Base-by-base conservation (phyloP, 2,113 vertebrate species). In the Cheilinus undulatus region DNA sequence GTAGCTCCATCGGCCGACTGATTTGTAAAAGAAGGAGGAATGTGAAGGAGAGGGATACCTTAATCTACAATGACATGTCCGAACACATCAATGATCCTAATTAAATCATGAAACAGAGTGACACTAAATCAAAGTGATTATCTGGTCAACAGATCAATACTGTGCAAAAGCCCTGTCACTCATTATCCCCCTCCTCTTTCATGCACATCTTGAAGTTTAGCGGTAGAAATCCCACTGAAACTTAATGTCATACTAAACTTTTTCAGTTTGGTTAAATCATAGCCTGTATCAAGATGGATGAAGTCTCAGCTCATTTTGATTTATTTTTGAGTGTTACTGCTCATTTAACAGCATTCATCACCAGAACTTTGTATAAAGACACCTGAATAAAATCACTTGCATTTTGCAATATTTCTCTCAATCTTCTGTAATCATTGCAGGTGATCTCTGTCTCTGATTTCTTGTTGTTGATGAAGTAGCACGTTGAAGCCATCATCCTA, bases 41-140 rank as follows among this genome's bases (percentile, higher is more conserved):
- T 54, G 53, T 43, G 30, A 51, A 76, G 10, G 20, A 69, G 58
- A 48, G 34, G 46, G 6, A 45, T 53, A 46, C 32, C 68, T 72
- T 46, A 53, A 76, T 68, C 40, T 7, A 0, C 40, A 69, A 15
- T 4, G 27, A 54, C 70, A 57, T 38, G 34, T 26, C 5, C 46
- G 8, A 71, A 69, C 69, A 48, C 69, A 66, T 75, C 66, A 75
- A 23, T 17, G 32, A 48, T 51, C 42, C 70, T 54, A 80, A 82
- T 85, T 73, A 86, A 84, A 86, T 87, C 62, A 66, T 28, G 46
- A 46, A 71, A 86, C 60, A 46, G 62, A 83, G 45, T 50, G 78
- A 76, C 78, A 76, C 56, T 76, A 82, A 88, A 82, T 90, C 78
- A 86, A 83, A 78, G 73, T 67, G 65, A 86, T 84, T 78, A 75